These are phyloP conservation scores for Leptodirus hochenwartii DNA, from an alignment of 2,888 invertebrate genomes.

Conservation along the genomic window DNA sequence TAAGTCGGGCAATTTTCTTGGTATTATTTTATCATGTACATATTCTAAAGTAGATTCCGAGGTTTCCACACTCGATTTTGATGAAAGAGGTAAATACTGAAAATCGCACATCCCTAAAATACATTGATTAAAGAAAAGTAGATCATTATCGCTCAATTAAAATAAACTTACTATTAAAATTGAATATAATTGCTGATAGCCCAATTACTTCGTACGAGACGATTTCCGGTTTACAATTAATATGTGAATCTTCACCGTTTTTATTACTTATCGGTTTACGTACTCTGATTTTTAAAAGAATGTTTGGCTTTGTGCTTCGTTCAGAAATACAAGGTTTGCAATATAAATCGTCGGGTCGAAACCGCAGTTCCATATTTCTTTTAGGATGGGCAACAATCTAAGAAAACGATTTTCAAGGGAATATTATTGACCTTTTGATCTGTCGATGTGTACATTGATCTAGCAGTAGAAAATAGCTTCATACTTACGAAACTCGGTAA, in stretches of 20 bases:
- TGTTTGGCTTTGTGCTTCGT: conserved; percentile 40
- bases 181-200: conserved; percentile 37
- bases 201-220: conserved; percentile 37
- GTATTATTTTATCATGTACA: conserved; percentile 44
- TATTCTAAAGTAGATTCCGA: conserved; percentile 32
- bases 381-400: conserved; percentile 16
- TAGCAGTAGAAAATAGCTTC: no score
- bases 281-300: conserved; percentile 56
- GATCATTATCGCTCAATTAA: conserved; percentile 5
- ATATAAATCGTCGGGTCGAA: conserved; percentile 64
- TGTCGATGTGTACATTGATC: no score
- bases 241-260: conserved; percentile 21
- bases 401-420: conserved; percentile 14
- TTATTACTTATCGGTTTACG: conserved; percentile 16
- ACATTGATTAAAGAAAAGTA: conserved; percentile 11
- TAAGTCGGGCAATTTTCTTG: conserved; percentile 29
- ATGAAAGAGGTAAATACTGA: conserved; percentile 67
- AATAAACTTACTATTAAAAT: conserved; percentile 43
- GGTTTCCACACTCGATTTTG: conserved; percentile 21
- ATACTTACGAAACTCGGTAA: background rate
- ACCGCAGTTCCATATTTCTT: conserved; percentile 38
- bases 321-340: conserved; percentile 64
- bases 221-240: conserved; percentile 18
- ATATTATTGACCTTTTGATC: background rate
- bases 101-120: conserved; percentile 71